These are phyloP conservation scores for Erebia palarica DNA, from an alignment of 2,888 invertebrate species.

Conservation along the genomic window DNA sequence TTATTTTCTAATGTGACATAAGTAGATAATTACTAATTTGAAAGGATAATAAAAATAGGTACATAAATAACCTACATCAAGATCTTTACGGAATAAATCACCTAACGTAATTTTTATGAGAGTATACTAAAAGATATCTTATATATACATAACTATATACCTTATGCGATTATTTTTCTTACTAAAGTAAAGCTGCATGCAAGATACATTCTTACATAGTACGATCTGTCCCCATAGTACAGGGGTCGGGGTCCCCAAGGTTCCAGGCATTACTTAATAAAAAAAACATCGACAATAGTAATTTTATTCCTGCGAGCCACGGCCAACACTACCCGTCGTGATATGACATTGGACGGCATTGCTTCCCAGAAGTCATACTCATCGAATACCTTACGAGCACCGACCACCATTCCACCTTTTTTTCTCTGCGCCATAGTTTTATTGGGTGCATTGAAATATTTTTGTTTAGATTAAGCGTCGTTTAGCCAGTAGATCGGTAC, in stretches of 20 bases:
- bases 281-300: conserved; percentile 52
- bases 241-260: background rate
- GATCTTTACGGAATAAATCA: too few species aligned
- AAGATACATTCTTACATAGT: too few species aligned
- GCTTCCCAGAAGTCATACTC: conserved; percentile 78
- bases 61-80: too few species aligned
- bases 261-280: background rate
- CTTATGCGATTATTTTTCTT: too few species aligned
- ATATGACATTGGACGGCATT: conserved; percentile 77
- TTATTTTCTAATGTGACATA: too few species aligned
- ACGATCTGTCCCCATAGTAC: too few species aligned
- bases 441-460: conserved; percentile 79
- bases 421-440: conserved; percentile 73
- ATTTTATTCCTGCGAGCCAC: conserved; percentile 34
- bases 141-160: too few species aligned
- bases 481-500: conserved; percentile 72
- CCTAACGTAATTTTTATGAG: too few species aligned
- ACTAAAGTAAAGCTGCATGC: too few species aligned
- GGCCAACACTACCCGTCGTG: conserved; percentile 67
- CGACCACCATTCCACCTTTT: conserved; percentile 65
- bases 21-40: too few species aligned
- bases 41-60: too few species aligned
- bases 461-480: conserved; percentile 80
- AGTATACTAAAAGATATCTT: too few species aligned
- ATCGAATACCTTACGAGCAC: conserved; percentile 76